A percentile compares a stretch with the other conserved stretches of the same genome.
Conservation (phyloP, 53 echinoderm and acorn worm species). For the Echinarachnius parma region DNA sequence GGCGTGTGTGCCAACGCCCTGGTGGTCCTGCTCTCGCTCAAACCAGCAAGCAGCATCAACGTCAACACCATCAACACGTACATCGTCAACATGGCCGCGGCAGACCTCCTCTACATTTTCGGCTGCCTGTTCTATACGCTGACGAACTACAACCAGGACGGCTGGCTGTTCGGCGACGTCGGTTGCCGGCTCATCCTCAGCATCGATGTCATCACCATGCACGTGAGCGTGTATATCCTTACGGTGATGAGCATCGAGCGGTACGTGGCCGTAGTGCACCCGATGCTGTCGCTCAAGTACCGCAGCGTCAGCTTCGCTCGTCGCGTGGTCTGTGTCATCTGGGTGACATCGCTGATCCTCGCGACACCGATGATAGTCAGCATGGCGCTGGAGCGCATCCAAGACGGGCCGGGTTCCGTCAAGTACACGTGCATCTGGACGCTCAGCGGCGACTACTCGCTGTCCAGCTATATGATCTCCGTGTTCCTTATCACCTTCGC, state of each 20-base stretch:
- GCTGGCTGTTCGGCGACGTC: constrained; percentile 64
- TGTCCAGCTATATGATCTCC: constrained; percentile 37
- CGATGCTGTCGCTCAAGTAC: constrained; percentile 62
- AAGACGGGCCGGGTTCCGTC: not conserved
- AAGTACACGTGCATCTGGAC: constrained; percentile 52
- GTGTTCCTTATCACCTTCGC: constrained; percentile 54
- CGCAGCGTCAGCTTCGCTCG: constrained; percentile 61
- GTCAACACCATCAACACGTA: constrained; percentile 68
- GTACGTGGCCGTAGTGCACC: constrained; percentile 64
- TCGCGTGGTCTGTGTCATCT: constrained; percentile 22
- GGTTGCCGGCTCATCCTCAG: constrained; percentile 57
- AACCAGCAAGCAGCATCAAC: constrained; percentile 29
- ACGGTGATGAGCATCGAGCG: constrained; percentile 68
- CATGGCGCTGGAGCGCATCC: constrained; percentile 29
- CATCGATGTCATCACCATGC: constrained; percentile 58
- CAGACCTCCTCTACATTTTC: constrained; percentile 59
- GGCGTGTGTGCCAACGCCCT: constrained; percentile 49
- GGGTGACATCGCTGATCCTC: constrained; percentile 47
- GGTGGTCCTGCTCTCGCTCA: constrained; percentile 47
- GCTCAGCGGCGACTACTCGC: constrained; percentile 9
- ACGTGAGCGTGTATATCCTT: constrained; percentile 60
- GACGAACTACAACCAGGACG: constrained; percentile 52
- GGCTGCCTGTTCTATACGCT: constrained; percentile 63
- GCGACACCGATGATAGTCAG: constrained; percentile 40
- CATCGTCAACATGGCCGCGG: constrained; percentile 55